Percentiles rank a stretch among this genome's conserved stretches.
These are phyloP conservation scores for Crotophaga sulcirostris DNA, from an alignment of 2,113 vertebrate genomes.

Conservation along the genomic window DNA sequence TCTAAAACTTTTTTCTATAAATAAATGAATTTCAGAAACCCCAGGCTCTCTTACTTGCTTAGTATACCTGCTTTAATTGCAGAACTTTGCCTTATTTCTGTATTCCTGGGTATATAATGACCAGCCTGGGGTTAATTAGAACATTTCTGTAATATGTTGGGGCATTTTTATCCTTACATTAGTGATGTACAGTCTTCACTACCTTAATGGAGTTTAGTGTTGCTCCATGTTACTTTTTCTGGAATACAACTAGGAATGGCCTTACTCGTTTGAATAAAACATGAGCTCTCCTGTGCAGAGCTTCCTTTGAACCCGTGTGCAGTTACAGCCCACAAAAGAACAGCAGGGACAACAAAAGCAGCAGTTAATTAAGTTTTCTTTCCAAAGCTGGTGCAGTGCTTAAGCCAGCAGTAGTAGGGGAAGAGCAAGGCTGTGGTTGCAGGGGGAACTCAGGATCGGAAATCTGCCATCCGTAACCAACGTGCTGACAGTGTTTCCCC, in stretches of 20 bases:
- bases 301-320: not conserved
- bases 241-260: not conserved
- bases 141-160: not conserved
- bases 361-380: not conserved
- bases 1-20: not conserved
- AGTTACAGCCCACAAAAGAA: not conserved
- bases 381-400: not conserved
- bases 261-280: conserved; percentile 36
- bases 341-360: not conserved
- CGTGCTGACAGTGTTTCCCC: accelerated
- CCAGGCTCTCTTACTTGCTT: not conserved
- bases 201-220: conserved; percentile 5
- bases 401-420: not conserved
- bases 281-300: not conserved
- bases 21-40: not conserved
- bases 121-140: conserved; percentile 40
- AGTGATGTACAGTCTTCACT: not conserved
- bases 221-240: not conserved
- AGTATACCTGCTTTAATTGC: not conserved
- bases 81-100: not conserved
- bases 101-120: not conserved
- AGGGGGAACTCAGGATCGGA: not conserved
- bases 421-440: not conserved
- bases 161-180: not conserved
- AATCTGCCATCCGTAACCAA: not conserved